Base-by-base conservation (phyloP, 2,113 vertebrate species). In the Pachypanchax playfairii region DNA sequence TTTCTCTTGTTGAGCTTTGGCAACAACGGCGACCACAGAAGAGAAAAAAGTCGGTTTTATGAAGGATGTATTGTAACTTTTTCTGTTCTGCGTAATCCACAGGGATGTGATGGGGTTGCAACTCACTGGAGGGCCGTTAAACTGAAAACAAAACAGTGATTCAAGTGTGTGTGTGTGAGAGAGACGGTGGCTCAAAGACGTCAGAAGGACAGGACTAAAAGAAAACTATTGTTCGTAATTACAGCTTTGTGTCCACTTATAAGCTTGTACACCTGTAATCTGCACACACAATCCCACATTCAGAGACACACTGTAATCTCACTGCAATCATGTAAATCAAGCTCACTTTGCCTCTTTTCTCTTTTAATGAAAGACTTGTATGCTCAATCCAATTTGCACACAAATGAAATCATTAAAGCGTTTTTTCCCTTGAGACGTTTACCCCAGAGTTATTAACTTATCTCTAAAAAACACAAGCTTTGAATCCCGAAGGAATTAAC, bases 301-400 rank as follows among this genome's bases (percentile, higher is more conserved):
- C 60, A 62, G 31, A 60, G 38, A 44, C 29, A 48, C 6, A 24
- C 72, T 55, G 50, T 76, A 58, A 69, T 77, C 74, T 80, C 54
- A 84, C 80, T 47, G 52, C 48, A 47, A 85, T 83, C 72, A 52
- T 77, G 79, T 80, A 79, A 63, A 57, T 78, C 68, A 49, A 59
- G 53, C 36, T 65, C 41, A 35, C 55, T 70, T 58, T 55, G 38
- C 54, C 49, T 71, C 50, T 61, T 79, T 83, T 79, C 64, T 56
- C 36, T 26, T 58, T 70, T 72, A 79, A 87, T 87, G 89, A 84
- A 84, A 81, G 58, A 65, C 80, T 73, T 65, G 73, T 31, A 60
- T 82, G 85, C 66, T 85, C 75, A 64, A 90, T 89, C 92, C 82
- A 92, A 93, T 93, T 92, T 93, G 90, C 90, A 93, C 90, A 92